phyloP scores from a whole-genome alignment of 2,797 vertebrate genomes.

The Rhynchotus rufescens region DNA sequence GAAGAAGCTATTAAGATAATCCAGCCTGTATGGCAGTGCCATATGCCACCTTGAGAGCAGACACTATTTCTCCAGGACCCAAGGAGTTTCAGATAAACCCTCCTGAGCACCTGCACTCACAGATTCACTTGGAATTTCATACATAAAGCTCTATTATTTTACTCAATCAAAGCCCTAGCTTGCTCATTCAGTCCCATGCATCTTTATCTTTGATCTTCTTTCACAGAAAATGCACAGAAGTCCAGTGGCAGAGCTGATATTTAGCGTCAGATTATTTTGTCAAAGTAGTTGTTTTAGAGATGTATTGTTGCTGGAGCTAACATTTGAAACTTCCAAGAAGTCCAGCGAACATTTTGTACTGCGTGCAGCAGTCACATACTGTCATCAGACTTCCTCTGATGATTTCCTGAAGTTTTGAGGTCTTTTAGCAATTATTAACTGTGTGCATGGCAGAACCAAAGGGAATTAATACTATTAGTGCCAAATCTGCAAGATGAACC shows the following conservation, averaged over 20 bases:
- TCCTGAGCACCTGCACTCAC: neutral
- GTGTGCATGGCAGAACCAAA: neutral
- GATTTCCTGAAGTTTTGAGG: conserved; percentile 27
- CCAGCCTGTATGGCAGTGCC: neutral
- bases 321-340: neutral
- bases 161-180: neutral
- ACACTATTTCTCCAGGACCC: fast-evolving
- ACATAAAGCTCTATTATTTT: neutral
- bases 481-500: conserved; percentile 8
- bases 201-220: neutral
- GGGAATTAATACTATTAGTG: neutral
- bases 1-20: neutral
- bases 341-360: neutral
- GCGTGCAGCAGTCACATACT: neutral
- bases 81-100: neutral
- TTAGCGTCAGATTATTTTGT: neutral
- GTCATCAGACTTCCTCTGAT: conserved; percentile 9
- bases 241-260: neutral
- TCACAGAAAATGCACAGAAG: neutral
- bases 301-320: neutral
- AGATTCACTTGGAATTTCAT: neutral
- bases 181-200: neutral
- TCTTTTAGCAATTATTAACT: neutral
- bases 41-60: neutral
- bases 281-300: neutral